Evolutionary conservation across 2,888 invertebrate species (phyloP), one percentile per base, ranked within the genome.

Genomic region (Pachliopta kotzebuea): DNA sequence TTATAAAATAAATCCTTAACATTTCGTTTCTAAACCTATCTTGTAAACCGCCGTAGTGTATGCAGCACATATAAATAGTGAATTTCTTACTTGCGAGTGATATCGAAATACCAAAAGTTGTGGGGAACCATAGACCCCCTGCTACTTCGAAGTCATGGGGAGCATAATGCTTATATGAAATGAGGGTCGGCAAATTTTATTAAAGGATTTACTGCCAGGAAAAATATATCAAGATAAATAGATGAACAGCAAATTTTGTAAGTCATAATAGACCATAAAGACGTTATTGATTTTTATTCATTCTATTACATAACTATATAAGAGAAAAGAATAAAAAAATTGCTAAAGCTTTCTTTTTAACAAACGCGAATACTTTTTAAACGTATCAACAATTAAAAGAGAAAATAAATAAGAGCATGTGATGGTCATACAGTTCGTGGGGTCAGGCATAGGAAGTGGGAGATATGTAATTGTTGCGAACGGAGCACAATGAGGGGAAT

Each of bases 401-500:
- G 80, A 83, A 78, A 74, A 72, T 71, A 68, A 63, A 68, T 67
- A 72, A 79, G 77, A 88, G 86, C 86, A 86, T 88, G 87, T 78
- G 77, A 70, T 74, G 75, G 74, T 76, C 75, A 68, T 76, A 74
- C 74, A 75, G 71, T 74, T 70, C 65, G 70, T 78, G 78, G 86
- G 85, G 84, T 84, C 84, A 74, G 75, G 73, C 76, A 85, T 86
- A 87, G 90, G 90, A 90, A 87, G 88, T 86, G 76, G 83, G 83
- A 85, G 37, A 85, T 85, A 85, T 81, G 86, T 90, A 87, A 90
- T 90, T 90, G 87, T 77, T 83, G 81, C 83, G 80, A 88, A 81
- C 86, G 88, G 85, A 81, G 26, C 88, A 89, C 89, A 90, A 90
- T 86, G 86, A 86, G 86, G 90, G 88, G 90, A 90, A 90, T 88